These are phyloP conservation scores for Hybos culiciformis DNA, from an alignment of 2,888 invertebrate genomes.

Conservation along the genomic window DNA sequence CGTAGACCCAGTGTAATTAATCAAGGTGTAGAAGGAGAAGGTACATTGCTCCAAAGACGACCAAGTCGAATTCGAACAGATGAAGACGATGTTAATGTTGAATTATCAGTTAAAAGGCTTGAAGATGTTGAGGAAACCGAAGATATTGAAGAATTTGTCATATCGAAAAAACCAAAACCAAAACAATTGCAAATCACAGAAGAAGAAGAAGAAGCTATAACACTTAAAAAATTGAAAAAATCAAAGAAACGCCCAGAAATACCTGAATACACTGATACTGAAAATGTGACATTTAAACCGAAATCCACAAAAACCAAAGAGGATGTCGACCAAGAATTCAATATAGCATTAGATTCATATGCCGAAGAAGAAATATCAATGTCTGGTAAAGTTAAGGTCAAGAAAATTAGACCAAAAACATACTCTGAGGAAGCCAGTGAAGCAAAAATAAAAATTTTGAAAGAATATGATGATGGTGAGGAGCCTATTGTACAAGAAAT, in stretches of 20 bases:
- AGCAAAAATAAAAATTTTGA: constrained; percentile 53
- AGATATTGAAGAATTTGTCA: constrained; percentile 41
- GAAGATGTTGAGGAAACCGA: constrained; percentile 34
- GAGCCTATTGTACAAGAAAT: constrained; percentile 47
- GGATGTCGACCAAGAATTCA: constrained; percentile 81
- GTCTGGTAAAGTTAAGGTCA: constrained; percentile 68
- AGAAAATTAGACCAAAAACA: constrained; percentile 56
- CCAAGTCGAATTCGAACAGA: constrained; percentile 24
- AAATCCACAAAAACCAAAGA: constrained; percentile 64
- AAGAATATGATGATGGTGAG: constrained; percentile 46
- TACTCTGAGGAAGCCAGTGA: constrained; percentile 66
- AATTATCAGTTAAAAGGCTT: constrained; percentile 29
- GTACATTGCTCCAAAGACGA: constrained; percentile 32
- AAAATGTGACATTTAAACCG: constrained; percentile 68
- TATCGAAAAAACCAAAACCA: constrained; percentile 38
- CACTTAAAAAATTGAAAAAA: constrained; percentile 58
- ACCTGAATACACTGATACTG: constrained; percentile 59
- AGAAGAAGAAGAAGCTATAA: constrained; percentile 52
- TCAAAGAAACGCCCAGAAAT: constrained; percentile 50
- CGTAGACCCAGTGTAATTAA: constrained; percentile 33
- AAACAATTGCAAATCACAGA: constrained; percentile 45
- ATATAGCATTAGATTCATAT: constrained; percentile 70
- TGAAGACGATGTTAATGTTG: constrained; percentile 27
- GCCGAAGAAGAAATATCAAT: constrained; percentile 80
- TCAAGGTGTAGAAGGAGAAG: constrained; percentile 35